phyloP scores from a whole-genome alignment of 2,888 invertebrate species.

The Eristalis arbustorum region DNA sequence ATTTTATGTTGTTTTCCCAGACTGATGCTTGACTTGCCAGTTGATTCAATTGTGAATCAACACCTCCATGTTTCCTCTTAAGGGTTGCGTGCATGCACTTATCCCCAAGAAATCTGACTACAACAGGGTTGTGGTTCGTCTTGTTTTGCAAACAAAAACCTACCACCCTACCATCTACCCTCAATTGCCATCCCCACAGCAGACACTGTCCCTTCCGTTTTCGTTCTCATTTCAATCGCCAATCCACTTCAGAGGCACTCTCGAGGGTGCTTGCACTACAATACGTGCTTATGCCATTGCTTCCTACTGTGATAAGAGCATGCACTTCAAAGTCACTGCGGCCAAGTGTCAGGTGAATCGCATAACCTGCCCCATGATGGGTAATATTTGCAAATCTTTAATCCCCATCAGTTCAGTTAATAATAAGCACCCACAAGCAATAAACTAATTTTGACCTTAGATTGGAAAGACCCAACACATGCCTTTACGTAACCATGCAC shows the following conservation, averaged over 20 bases:
- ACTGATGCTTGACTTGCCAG: too few relatives aligned
- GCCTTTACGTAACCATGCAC: constrained; percentile 27
- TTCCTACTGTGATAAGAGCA: background rate
- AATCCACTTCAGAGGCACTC: background rate
- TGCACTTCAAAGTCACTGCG: background rate
- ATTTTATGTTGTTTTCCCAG: too few relatives aligned
- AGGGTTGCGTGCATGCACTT: too few relatives aligned
- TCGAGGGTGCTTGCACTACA: background rate
- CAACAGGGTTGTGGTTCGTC: too few relatives aligned
- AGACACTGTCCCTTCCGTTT: background rate
- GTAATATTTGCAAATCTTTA: background rate
- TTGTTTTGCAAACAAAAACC: background rate
- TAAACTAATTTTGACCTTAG: background rate
- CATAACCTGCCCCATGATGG: background rate
- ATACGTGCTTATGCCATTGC: background rate
- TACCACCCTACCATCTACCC: background rate
- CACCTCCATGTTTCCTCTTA: too few relatives aligned
- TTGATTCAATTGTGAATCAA: too few relatives aligned
- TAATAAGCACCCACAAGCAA: background rate
- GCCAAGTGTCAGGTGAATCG: background rate
- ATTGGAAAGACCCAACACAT: background rate
- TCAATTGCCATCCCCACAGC: background rate
- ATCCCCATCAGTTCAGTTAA: background rate
- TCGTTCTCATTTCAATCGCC: background rate
- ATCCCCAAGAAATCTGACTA: too few relatives aligned